Conservation (phyloP, 2,113 vertebrate species). For the Perognathus longimembris region DNA sequence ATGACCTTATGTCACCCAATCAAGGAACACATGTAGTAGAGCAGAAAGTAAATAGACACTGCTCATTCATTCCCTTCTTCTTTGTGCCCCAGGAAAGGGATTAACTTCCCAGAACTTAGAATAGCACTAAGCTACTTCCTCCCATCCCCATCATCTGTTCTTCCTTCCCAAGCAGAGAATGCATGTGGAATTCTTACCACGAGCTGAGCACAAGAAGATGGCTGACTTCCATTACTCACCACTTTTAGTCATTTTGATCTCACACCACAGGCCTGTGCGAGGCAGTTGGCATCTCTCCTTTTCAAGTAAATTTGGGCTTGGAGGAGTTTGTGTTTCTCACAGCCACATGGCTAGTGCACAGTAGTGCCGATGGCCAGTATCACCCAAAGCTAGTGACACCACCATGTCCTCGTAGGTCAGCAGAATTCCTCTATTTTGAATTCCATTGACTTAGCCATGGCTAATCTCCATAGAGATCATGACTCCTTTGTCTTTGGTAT, state of each 20-base stretch:
- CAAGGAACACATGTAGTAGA: too few relatives aligned
- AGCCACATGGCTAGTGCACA: background rate
- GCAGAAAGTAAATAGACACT: background rate
- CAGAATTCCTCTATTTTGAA: background rate
- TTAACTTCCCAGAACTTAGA: background rate
- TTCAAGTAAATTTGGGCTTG: background rate
- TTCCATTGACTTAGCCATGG: too few relatives aligned
- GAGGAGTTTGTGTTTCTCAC: background rate
- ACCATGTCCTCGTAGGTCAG: background rate
- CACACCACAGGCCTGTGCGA: background rate
- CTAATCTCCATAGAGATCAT: background rate
- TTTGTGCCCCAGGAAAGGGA: background rate
- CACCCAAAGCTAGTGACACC: background rate
- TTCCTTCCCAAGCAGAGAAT: accelerated
- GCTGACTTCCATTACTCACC: background rate
- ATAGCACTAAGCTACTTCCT: background rate
- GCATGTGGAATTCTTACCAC: background rate
- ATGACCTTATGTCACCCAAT: too few relatives aligned
- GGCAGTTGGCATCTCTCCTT: background rate
- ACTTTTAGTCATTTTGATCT: background rate
- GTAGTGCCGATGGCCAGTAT: background rate
- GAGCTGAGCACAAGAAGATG: background rate
- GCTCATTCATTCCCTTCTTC: background rate
- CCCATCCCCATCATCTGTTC: too few relatives aligned
- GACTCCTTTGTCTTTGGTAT: background rate